Percentiles rank a stretch among this genome's conserved stretches.
These are phyloP conservation scores for Helicoverpa zea DNA, from an alignment of 1,140 invertebrate species.

Conservation along the genomic window DNA sequence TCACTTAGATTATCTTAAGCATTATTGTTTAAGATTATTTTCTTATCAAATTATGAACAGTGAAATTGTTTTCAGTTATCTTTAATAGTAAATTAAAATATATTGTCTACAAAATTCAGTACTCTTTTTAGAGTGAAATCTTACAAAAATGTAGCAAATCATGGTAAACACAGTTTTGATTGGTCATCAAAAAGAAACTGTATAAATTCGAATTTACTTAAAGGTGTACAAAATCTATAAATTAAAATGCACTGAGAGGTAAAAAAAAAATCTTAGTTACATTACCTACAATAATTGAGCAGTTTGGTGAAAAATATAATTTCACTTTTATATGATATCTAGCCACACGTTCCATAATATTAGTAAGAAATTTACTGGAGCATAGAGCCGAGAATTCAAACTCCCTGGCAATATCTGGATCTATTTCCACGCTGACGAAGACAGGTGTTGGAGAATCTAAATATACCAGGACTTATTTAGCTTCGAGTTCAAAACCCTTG, in stretches of 20 bases:
- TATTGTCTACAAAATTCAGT: no score
- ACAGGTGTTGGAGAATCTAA: slow-evolving; percentile 43
- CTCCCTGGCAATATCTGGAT: slow-evolving; percentile 12
- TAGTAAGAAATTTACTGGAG: neutral
- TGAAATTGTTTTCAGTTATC: no score
- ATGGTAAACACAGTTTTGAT: no score
- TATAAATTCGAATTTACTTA: no score
- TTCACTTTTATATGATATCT: neutral
- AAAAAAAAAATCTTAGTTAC: no score
- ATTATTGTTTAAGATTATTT: neutral
- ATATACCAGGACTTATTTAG: slow-evolving; percentile 37
- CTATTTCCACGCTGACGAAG: slow-evolving; percentile 8
- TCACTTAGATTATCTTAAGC: neutral
- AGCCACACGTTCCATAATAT: neutral
- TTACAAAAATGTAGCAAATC: no score
- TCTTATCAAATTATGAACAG: neutral
- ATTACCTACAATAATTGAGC: no score
- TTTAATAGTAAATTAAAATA: no score
- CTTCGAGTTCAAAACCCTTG: slow-evolving; percentile 46
- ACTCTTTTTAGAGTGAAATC: no score
- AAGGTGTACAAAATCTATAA: no score
- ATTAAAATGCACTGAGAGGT: no score
- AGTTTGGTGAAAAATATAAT: neutral
- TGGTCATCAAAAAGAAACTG: no score
- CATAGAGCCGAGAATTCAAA: slow-evolving; percentile 18